phyloP scores from a whole-genome alignment of 2,797 vertebrate genomes.

The Pyrocephalus nanus region DNA sequence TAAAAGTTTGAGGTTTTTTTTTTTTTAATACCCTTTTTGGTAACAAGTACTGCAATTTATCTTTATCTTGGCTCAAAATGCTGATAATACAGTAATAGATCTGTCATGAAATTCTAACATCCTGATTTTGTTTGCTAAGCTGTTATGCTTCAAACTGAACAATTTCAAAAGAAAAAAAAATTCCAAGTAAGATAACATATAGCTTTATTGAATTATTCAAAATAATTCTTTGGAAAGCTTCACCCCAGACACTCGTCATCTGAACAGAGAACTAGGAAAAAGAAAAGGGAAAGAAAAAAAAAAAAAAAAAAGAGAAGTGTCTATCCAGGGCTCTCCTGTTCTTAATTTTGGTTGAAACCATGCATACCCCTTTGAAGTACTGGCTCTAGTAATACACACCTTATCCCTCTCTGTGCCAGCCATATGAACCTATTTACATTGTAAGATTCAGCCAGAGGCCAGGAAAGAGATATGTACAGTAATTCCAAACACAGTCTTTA shows the following conservation, averaged over 20 bases:
- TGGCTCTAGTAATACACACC: slow-evolving; percentile 66
- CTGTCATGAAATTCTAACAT: background rate
- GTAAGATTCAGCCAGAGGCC: slow-evolving; percentile 69
- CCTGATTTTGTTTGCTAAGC: background rate
- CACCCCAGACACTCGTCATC: slow-evolving; percentile 45
- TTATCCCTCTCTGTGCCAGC: slow-evolving; percentile 65
- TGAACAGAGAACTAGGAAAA: slow-evolving; percentile 24
- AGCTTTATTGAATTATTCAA: slow-evolving; percentile 15
- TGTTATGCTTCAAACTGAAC: background rate
- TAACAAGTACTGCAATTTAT: background rate
- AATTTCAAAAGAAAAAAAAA: background rate
- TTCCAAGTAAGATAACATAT: background rate
- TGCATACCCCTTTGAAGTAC: slow-evolving; percentile 71
- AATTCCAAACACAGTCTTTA: slow-evolving; percentile 71
- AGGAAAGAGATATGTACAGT: slow-evolving; percentile 71
- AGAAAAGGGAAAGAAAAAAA: background rate
- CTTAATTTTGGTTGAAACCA: slow-evolving; percentile 73
- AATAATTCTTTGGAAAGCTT: slow-evolving; percentile 33
- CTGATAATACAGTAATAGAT: background rate
- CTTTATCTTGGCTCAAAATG: background rate
- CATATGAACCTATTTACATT: slow-evolving; percentile 75
- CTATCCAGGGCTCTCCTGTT: slow-evolving; percentile 70
- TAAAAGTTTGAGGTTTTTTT: background rate
- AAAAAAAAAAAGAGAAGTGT: background rate
- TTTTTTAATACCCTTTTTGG: background rate